phyloP scores from a whole-genome alignment of 2,113 vertebrate species.

The Nanorana parkeri region DNA sequence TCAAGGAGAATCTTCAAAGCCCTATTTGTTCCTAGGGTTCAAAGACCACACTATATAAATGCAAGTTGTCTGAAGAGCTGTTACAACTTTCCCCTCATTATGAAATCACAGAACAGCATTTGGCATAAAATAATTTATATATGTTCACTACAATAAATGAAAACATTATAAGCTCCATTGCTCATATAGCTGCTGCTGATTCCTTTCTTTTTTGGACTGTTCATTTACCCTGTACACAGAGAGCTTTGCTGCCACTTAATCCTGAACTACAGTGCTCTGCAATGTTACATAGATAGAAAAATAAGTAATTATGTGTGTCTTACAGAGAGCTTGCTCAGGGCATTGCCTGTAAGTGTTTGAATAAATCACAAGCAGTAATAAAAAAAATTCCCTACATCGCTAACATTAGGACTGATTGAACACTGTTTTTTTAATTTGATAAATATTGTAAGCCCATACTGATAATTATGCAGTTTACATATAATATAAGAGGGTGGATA shows the following conservation, averaged over 20 bases:
- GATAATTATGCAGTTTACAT: not conserved
- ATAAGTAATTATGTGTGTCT: constrained; percentile 30
- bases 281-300: constrained; percentile 22
- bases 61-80: too few relatives aligned
- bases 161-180: not conserved
- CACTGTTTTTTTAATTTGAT: not conserved
- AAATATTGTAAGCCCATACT: too few relatives aligned
- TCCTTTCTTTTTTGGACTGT: not conserved
- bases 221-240: not conserved
- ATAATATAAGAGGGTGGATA: too few relatives aligned
- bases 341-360: constrained; percentile 28
- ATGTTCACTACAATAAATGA: not conserved
- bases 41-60: not conserved
- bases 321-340: not conserved
- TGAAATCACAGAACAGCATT: not conserved
- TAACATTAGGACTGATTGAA: not conserved
- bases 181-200: too few relatives aligned
- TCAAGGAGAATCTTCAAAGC: too few relatives aligned
- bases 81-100: not conserved
- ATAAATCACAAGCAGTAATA: constrained; percentile 31
- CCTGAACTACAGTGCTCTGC: constrained; percentile 14
- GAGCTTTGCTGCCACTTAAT: not conserved
- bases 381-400: constrained; percentile 1
- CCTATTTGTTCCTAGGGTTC: too few relatives aligned
- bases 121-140: not conserved